These are phyloP conservation scores for Aspidapion aeneum DNA, from an alignment of 2,888 invertebrate genomes.

Conservation along the genomic window DNA sequence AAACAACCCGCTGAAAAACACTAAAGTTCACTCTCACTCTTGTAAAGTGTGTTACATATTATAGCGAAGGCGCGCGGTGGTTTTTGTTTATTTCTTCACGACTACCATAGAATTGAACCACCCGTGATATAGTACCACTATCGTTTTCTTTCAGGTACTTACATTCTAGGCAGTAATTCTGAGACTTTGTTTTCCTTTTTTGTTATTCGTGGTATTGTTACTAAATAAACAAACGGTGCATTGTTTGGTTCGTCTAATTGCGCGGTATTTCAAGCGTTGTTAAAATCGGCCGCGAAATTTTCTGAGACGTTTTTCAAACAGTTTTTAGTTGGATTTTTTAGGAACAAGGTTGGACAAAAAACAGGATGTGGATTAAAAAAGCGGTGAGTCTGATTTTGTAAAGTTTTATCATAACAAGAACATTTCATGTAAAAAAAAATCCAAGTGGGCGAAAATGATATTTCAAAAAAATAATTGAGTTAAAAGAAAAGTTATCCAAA, in stretches of 20 bases:
- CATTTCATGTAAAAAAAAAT: too few relatives aligned
- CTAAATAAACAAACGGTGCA: neutral
- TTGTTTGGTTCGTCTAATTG: too few relatives aligned
- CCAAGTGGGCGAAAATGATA: too few relatives aligned
- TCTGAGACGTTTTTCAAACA: neutral
- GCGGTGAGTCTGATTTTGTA: neutral
- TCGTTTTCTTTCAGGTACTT: neutral
- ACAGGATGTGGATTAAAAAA: neutral
- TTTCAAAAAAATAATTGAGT: too few relatives aligned
- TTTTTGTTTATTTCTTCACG: neutral
- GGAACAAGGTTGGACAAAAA: neutral
- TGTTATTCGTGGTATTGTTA: neutral
- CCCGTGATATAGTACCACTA: neutral
- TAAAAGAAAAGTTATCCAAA: too few relatives aligned
- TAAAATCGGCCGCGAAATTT: neutral
- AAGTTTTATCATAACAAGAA: too few relatives aligned
- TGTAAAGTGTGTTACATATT: constrained; percentile 25
- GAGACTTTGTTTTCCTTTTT: neutral
- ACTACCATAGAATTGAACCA: too few relatives aligned
- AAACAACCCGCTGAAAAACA: constrained; percentile 19
- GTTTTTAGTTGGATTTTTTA: neutral
- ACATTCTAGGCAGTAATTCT: neutral
- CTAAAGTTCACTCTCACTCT: constrained; percentile 29
- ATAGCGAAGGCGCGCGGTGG: constrained; percentile 7
- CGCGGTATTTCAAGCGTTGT: neutral